phyloP scores from a whole-genome alignment of 2,888 invertebrate species.

The Erebia epiphron region DNA sequence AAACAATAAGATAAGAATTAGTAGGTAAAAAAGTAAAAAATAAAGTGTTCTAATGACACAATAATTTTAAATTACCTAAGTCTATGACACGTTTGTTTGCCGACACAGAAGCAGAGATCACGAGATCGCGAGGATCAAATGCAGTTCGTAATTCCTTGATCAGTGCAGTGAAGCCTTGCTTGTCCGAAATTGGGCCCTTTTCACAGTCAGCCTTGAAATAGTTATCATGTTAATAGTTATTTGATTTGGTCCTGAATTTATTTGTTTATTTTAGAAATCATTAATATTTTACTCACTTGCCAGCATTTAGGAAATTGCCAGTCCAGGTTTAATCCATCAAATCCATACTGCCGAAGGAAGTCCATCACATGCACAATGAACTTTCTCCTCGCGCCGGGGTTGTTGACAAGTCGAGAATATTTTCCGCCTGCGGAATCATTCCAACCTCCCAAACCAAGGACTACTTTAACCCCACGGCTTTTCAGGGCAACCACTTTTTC shows the following conservation, averaged over 20 bases:
- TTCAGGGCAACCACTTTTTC: conserved; percentile 91
- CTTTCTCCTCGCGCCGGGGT: conserved; percentile 85
- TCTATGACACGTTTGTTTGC: conserved; percentile 93
- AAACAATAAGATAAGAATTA: background rate
- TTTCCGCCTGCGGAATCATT: conserved; percentile 96
- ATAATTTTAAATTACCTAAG: conserved; percentile 77
- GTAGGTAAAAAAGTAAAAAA: background rate
- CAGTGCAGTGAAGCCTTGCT: conserved; percentile 88
- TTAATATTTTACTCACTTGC: conserved; percentile 82
- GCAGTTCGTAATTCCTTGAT: conserved; percentile 88
- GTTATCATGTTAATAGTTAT: background rate
- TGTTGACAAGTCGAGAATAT: conserved; percentile 92
- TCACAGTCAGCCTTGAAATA: conserved; percentile 87
- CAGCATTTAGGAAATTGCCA: conserved; percentile 98
- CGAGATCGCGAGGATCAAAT: conserved; percentile 87
- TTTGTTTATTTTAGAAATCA: background rate
- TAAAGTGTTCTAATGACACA: background rate
- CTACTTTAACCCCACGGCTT: conserved; percentile 88
- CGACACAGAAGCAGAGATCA: conserved; percentile 93
- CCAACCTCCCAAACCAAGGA: conserved; percentile 97
- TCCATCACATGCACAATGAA: conserved; percentile 90
- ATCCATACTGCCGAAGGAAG: conserved; percentile 90
- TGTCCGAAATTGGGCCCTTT: conserved; percentile 91
- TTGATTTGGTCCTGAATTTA: background rate
- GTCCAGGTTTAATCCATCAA: conserved; percentile 95